phyloP scores from a whole-genome alignment of 2,888 invertebrate species.

The Lasioglossum leucozonium region DNA sequence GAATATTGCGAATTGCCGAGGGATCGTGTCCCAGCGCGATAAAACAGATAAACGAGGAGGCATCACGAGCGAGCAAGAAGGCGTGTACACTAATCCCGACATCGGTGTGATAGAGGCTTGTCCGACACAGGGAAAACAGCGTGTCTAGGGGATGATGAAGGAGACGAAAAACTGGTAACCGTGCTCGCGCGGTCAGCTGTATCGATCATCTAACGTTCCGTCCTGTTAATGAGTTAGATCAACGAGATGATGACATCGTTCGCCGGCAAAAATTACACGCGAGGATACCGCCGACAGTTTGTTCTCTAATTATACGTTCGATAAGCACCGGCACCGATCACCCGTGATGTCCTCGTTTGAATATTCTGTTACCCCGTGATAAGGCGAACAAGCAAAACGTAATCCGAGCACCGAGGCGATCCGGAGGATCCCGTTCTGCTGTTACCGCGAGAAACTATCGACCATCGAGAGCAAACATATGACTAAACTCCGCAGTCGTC shows the following conservation, averaged over 20 bases:
- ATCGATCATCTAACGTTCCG: conserved; percentile 41
- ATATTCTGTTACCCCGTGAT: conserved; percentile 53
- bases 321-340: conserved; percentile 35
- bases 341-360: conserved; percentile 27
- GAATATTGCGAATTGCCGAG: background rate
- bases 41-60: conserved; percentile 2
- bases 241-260: conserved; percentile 42
- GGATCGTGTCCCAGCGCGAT: background rate
- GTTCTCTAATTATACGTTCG: conserved; percentile 57
- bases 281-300: conserved; percentile 18
- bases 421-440: conserved; percentile 26
- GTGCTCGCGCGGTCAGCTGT: background rate
- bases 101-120: conserved; percentile 5
- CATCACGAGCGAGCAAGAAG: conserved; percentile 14
- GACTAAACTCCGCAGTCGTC: background rate
- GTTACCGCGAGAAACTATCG: conserved; percentile 4
- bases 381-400: conserved; percentile 22
- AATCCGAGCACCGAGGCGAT: conserved; percentile 39
- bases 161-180: conserved; percentile 30
- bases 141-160: background rate
- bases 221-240: conserved; percentile 23
- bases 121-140: conserved; percentile 4
- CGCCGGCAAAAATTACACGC: conserved; percentile 42
- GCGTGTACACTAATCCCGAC: conserved; percentile 25
- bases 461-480: background rate